Base-by-base conservation (phyloP, 2,797 vertebrate genomes). In the Thaleichthys pacificus region DNA sequence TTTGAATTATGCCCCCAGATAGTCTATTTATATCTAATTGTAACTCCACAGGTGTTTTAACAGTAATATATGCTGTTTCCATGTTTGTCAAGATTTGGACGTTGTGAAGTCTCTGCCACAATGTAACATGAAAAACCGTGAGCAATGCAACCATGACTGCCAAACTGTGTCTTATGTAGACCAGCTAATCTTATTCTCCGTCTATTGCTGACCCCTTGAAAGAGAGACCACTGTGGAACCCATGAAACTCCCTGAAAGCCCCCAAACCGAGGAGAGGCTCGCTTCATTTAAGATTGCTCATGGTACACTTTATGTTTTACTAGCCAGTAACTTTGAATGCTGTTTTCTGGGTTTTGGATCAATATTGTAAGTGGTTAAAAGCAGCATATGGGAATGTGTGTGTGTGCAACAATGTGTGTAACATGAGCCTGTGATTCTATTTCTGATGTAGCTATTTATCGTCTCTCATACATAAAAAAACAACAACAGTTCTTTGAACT, bases 341-440 rank as follows among this genome's bases (percentile, higher is more conserved):
- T 56, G 22, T 5, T 35, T 64, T 56, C 51, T 17, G 15, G 19
- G 28, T 35, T 64, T n/a, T 64, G 30, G 15, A 12, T 60, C 11
- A 60, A 22, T 60, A 21, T 22, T 58, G 19, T 0, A 60, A 60
- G 22, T 60, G 49, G 49, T 19, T 54, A 15, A 54, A 56, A n/a
- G 19, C 51, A n/a, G 17, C 19, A 17, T 5, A 5, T 56, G 58
- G 6, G 71, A 67, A 69, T 0, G 30, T 47, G 42, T 38, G 35
- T 35, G 35, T 64, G 73, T 65, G 68, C 79, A 80, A 76, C 65
- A 72, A 77, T 77, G 61, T 72, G 30, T 7, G 72, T 84, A 84
- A 82, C 83, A 82, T 80, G 77, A 78, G 42, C 80, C 47, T 22
- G 26, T 62, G 80, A 62, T 84, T 78, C 87, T 89, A 84, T 91